phyloP scores from a whole-genome alignment of 2,888 invertebrate species.

The Geophilus truncorum region DNA sequence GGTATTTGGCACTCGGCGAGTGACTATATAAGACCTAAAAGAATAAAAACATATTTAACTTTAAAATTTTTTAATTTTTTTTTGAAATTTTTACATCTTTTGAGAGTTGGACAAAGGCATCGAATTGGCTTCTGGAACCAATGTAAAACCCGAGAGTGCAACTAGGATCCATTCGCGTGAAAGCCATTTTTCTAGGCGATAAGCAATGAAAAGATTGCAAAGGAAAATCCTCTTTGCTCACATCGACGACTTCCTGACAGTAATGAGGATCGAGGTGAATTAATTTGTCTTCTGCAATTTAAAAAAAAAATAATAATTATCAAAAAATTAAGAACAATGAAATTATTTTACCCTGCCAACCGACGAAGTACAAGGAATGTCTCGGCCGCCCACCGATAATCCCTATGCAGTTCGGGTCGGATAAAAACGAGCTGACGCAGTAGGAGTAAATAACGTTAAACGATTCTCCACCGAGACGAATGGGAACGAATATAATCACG shows the following conservation, averaged over 20 bases:
- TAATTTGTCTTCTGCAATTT: conserved; percentile 66
- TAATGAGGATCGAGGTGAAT: conserved; percentile 93
- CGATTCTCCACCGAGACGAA: conserved; percentile 79
- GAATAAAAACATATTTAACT: not conserved
- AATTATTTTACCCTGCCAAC: conserved; percentile 65
- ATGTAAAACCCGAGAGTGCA: conserved; percentile 89
- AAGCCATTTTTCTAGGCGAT: conserved; percentile 75
- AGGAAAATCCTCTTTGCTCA: conserved; percentile 71
- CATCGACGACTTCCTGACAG: conserved; percentile 85
- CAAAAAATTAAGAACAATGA: not conserved
- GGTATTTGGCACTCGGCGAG: conserved; percentile 59
- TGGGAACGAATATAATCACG: conserved; percentile 74
- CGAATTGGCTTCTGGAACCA: conserved; percentile 67
- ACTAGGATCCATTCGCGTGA: conserved; percentile 84
- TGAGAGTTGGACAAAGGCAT: conserved; percentile 57
- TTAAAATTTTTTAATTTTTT: too few species aligned
- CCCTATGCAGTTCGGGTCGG: conserved; percentile 77
- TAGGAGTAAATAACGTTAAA: conserved; percentile 78
- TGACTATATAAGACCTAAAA: conserved; percentile 10
- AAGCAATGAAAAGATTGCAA: conserved; percentile 76
- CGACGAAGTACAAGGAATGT: conserved; percentile 89
- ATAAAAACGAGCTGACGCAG: conserved; percentile 72
- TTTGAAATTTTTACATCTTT: not conserved
- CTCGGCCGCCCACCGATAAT: conserved; percentile 89
- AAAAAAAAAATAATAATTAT: not conserved